phyloP scores from a whole-genome alignment of 2,113 vertebrate species.

The Megaptera novaeangliae region DNA sequence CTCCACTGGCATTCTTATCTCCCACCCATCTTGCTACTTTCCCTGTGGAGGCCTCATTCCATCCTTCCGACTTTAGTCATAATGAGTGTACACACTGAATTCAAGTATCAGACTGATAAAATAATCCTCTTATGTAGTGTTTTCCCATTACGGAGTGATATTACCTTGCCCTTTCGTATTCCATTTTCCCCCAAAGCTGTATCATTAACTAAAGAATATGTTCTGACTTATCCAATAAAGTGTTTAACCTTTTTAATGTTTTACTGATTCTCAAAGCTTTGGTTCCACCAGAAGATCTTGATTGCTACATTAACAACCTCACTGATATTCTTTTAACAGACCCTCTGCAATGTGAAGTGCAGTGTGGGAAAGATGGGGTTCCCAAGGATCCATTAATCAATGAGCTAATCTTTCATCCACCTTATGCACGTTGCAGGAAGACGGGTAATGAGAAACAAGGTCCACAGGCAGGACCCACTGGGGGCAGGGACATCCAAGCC shows the following conservation, averaged over 20 bases:
- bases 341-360: neutral
- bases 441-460: neutral
- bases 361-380: neutral
- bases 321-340: conserved; percentile 32
- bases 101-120: neutral
- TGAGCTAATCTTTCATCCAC: neutral
- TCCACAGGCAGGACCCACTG: fast-evolving
- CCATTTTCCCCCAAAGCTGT: conserved; percentile 14
- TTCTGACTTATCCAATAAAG: conserved; percentile 31
- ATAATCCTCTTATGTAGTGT: neutral
- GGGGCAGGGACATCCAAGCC: neutral
- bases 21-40: neutral
- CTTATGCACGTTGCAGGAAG: neutral
- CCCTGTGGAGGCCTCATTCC: neutral
- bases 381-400: neutral
- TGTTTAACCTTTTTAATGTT: conserved; percentile 58
- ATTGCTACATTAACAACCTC: conserved; percentile 37
- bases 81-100: neutral
- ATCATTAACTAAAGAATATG: conserved; percentile 50
- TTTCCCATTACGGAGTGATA: conserved; percentile 5
- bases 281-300: neutral
- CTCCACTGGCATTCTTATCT: neutral
- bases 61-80: neutral
- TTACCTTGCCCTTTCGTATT: neutral
- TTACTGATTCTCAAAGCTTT: conserved; percentile 55